Conservation (phyloP, 1,140 invertebrate species). For the Caenorhabditis elegans region DNA sequence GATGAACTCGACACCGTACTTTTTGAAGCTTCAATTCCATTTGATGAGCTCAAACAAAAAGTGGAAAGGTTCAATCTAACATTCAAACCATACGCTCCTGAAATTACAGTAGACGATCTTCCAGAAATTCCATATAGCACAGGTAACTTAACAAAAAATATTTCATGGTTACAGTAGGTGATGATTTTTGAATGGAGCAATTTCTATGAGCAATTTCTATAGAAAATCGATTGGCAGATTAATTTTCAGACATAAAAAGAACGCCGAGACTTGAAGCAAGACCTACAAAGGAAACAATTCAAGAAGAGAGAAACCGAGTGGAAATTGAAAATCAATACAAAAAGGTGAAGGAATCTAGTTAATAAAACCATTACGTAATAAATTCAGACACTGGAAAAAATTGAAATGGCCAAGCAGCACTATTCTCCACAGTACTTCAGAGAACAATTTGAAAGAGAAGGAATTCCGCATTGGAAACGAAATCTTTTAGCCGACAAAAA, state of each 20-base stretch:
- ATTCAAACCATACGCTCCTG: slow-evolving; percentile 6
- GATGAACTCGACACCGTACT: slow-evolving; percentile 9
- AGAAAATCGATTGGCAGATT: neutral
- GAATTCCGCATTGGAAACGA: slow-evolving; percentile 5
- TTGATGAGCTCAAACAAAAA: slow-evolving; percentile 9
- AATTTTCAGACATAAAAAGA: neutral
- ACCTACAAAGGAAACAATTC: neutral
- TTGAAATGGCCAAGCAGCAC: neutral
- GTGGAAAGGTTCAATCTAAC: slow-evolving; percentile 9
- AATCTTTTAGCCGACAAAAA: slow-evolving; percentile 15
- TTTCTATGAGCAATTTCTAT: neutral
- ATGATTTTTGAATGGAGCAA: no score
- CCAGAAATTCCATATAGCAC: neutral
- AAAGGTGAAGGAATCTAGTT: neutral
- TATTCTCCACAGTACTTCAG: neutral
- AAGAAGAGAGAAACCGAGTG: neutral
- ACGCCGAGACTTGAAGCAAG: neutral
- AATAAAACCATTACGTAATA: neutral
- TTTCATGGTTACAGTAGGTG: no score
- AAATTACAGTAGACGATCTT: slow-evolving; percentile 13
- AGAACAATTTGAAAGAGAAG: neutral
- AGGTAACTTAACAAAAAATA: neutral
- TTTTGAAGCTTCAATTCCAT: neutral
- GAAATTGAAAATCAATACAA: neutral
- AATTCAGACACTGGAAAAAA: neutral